phyloP scores from a whole-genome alignment of 2,888 invertebrate genomes.

The Euzophera pinguis region DNA sequence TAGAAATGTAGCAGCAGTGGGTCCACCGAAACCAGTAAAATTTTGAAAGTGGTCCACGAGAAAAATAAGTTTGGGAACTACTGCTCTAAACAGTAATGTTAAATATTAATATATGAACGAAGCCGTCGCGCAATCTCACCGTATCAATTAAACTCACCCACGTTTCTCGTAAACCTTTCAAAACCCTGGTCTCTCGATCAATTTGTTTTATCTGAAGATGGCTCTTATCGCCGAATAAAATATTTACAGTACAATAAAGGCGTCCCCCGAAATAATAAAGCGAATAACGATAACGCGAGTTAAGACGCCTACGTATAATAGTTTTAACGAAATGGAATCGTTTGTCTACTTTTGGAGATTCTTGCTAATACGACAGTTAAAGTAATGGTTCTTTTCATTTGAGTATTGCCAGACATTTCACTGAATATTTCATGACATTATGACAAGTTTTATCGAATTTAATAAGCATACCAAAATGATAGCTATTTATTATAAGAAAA shows the following conservation, averaged over 20 bases:
- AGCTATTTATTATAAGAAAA: too few relatives aligned
- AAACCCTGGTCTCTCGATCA: conserved; percentile 59
- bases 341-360: neutral
- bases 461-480: too few relatives aligned
- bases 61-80: too few relatives aligned
- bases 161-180: conserved; percentile 58
- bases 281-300: conserved; percentile 64
- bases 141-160: conserved; percentile 69
- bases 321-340: neutral
- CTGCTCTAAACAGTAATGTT: conserved; percentile 49
- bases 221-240: conserved; percentile 70
- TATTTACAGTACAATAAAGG: conserved; percentile 76
- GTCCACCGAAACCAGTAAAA: too few relatives aligned
- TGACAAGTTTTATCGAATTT: too few relatives aligned
- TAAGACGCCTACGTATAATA: conserved; percentile 34
- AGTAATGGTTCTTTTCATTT: too few relatives aligned
- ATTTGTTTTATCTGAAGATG: conserved; percentile 69
- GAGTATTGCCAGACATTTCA: too few relatives aligned
- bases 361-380: neutral
- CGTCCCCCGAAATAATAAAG: conserved; percentile 65
- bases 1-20: too few relatives aligned
- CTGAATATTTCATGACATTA: too few relatives aligned
- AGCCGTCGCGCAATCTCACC: conserved; percentile 60
- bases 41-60: too few relatives aligned
- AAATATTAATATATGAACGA: conserved; percentile 61